phyloP scores from a whole-genome alignment of 2,888 invertebrate genomes.

The Clunio marinus region DNA sequence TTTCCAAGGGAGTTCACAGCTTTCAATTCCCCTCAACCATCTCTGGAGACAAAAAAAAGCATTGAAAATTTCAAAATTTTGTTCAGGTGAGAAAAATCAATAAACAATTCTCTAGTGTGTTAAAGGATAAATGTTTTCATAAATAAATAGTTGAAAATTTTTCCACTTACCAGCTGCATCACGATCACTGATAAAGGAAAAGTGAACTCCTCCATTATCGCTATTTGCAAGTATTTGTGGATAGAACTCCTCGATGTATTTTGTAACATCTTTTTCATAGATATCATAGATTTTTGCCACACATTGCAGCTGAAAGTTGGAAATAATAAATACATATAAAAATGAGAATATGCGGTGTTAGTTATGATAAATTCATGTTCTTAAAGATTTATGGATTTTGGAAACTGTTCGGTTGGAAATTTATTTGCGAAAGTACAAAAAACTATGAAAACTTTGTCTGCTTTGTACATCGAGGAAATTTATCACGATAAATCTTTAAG shows the following conservation, averaged over 20 bases:
- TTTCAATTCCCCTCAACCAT: too few species aligned
- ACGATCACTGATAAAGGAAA: constrained; percentile 36
- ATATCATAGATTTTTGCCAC: constrained; percentile 50
- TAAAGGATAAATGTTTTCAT: neutral
- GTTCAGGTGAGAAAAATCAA: constrained; percentile 34
- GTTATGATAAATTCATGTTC: constrained; percentile 11
- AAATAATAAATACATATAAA: neutral
- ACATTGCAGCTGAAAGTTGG: constrained; percentile 47
- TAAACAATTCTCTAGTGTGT: constrained; percentile 24
- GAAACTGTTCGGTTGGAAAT: neutral
- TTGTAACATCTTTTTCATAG: constrained; percentile 50
- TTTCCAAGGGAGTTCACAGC: too few species aligned
- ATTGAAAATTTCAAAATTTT: neutral
- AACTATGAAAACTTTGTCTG: neutral
- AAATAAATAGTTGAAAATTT: neutral
- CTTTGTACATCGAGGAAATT: too few species aligned
- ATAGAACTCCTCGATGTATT: constrained; percentile 49
- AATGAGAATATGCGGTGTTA: constrained; percentile 20
- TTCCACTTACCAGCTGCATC: constrained; percentile 36
- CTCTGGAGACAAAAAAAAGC: neutral
- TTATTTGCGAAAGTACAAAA: neutral
- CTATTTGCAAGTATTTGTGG: constrained; percentile 48
- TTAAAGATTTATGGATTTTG: neutral
- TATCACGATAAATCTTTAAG: too few species aligned
- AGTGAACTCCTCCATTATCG: constrained; percentile 38